Evolutionary conservation across 2,113 vertebrate genomes (phyloP), one percentile per base, ranked within the genome.

Genomic region (Boleophthalmus pectinirostris): DNA sequence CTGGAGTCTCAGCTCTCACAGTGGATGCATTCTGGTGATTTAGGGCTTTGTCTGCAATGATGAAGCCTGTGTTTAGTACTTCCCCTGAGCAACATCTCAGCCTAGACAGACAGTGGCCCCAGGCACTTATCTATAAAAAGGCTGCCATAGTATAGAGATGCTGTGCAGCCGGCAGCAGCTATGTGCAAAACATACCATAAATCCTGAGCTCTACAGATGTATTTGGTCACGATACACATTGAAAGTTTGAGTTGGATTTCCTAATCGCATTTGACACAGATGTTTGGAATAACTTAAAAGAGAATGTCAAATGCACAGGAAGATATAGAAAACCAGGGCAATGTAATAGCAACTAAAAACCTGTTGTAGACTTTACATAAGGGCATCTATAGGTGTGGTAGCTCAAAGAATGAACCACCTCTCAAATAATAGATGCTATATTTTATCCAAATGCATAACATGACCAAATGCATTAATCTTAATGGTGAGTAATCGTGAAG

Each of bases 21-120:
- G 33, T 64, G 35, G 61, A 64, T n/a, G 61, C 61, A 64, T 64
- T 64, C 33, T 64, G 61, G 61, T 64, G 61, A 64, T 64, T 64
- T 64, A 64, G 33, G 9, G 33, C 61, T 64, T 64, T 64, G 61
- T 64, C 61, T 64, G 61, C 61, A 10, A 64, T 64, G 61, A 64
- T 64, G 61, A 64, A 64, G 61, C 61, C 61, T 64, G 33, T 64
- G 61, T 64, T 64, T 64, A 64, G 61, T 64, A 38, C 61, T 64
- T 64, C 61, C 61, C 61, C 33, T 38, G 61, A 64, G 61, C 61
- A 64, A 38, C 61, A 64, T 64, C 61, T 64, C 61, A 64, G 33
- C 61, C 61, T 64, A 64, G 61, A 64, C 61, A 64, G 61, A 64
- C 61, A 64, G 61, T 64, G 61, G 61, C 61, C 61, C 33, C 14